Percentiles rank a stretch among this genome's conserved stretches.
Evolutionary conservation across 2,113 vertebrate species (phyloP).

Genomic region (Zingel zingel): DNA sequence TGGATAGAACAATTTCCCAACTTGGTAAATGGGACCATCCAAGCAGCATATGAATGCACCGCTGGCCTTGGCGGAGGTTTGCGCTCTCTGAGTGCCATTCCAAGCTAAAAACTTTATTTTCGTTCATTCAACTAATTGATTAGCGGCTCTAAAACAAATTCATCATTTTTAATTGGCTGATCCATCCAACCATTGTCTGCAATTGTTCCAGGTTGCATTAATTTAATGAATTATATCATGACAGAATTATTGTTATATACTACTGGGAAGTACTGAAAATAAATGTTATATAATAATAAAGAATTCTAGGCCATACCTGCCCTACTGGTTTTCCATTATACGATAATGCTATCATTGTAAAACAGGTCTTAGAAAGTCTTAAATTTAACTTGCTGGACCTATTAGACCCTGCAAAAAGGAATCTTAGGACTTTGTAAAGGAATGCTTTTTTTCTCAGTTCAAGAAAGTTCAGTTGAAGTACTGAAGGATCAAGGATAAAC

Average conservation of each 20-base stretch:
- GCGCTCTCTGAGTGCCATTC: too few relatives aligned
- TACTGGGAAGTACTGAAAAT: not conserved
- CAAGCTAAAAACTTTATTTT: not conserved
- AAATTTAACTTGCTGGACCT: not conserved
- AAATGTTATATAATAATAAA: not conserved
- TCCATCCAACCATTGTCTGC: not conserved
- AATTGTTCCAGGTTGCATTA: not conserved
- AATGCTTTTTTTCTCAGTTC: not conserved
- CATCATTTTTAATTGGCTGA: not conserved
- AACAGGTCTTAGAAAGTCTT: constrained; percentile 10
- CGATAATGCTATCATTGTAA: not conserved
- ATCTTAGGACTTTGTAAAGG: not conserved
- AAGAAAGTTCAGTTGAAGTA: not conserved
- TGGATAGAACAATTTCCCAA: too few relatives aligned
- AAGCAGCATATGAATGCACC: too few relatives aligned
- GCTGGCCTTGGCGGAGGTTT: too few relatives aligned
- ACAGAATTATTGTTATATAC: not conserved
- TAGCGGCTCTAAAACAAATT: not conserved
- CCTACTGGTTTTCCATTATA: not conserved
- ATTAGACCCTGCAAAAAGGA: not conserved
- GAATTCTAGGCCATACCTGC: not conserved
- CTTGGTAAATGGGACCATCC: too few relatives aligned
- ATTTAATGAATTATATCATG: not conserved
- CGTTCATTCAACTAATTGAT: not conserved
- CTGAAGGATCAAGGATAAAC: constrained; percentile 30